Conservation (phyloP, 2,113 vertebrate species). For the Columba janthina region DNA sequence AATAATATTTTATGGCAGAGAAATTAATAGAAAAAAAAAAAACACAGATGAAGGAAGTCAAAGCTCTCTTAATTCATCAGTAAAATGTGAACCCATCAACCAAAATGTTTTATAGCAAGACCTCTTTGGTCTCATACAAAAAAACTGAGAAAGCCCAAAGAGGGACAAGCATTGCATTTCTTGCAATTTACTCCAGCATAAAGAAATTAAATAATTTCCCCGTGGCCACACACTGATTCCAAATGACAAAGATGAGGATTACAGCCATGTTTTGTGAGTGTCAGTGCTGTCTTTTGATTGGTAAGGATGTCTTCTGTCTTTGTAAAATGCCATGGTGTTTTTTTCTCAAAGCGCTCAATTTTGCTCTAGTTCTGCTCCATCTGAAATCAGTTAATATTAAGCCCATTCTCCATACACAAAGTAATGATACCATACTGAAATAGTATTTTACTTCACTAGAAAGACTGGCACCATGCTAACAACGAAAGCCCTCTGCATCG, state of each 20-base stretch:
- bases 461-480: not conserved
- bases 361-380: not conserved
- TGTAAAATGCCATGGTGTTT: accelerated
- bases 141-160: not conserved
- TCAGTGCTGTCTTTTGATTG: not conserved
- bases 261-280: not conserved
- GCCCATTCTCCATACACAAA: not conserved
- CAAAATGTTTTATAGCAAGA: not conserved
- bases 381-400: not conserved
- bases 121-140: not conserved
- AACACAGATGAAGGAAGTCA: not conserved
- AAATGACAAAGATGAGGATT: not conserved
- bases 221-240: not conserved
- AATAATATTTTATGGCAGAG: not conserved
- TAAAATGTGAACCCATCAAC: not conserved
- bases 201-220: not conserved
- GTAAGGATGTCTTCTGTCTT: not conserved
- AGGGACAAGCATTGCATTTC: not conserved
- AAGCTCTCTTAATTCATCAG: not conserved
- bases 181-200: not conserved
- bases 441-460: not conserved
- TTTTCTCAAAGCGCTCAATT: accelerated
- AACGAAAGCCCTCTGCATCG: not conserved
- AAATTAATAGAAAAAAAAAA: not conserved
- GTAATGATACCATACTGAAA: not conserved